These are phyloP conservation scores for Kryphioiulus occultus DNA, from an alignment of 2,888 invertebrate genomes.

Conservation along the genomic window DNA sequence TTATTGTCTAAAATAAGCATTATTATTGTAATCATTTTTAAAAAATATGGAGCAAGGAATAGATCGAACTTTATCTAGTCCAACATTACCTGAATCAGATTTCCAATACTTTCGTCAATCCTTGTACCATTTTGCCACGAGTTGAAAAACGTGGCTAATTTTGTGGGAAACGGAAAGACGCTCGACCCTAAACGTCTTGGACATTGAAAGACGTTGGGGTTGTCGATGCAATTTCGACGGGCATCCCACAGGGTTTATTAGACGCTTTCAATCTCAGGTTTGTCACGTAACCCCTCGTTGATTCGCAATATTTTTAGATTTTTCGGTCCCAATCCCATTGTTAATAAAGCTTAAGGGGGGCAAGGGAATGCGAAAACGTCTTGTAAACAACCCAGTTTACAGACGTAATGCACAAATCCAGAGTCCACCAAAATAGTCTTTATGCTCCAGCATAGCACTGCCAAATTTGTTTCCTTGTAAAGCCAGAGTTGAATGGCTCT, in stretches of 20 bases:
- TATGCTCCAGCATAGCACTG: not conserved
- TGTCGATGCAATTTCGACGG: not conserved
- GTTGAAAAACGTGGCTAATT: no score
- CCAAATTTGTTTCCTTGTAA: not conserved
- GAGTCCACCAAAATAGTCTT: not conserved
- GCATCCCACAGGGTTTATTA: not conserved
- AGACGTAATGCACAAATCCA: not conserved
- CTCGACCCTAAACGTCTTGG: no score
- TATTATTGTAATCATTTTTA: no score
- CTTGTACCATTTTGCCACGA: no score
- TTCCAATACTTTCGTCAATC: no score
- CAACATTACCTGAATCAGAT: no score
- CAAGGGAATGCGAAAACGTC: not conserved
- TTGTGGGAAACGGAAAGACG: no score
- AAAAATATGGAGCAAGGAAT: no score
- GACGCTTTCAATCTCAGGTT: not conserved
- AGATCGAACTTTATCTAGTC: no score
- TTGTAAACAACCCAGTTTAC: not conserved
- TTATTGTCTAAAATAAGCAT: no score
- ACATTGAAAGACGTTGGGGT: no score
- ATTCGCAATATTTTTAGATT: not conserved
- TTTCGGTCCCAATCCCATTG: not conserved
- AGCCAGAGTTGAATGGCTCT: not conserved
- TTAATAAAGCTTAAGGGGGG: not conserved
- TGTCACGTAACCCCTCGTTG: not conserved